phyloP scores from a whole-genome alignment of 1,140 invertebrate species.

The Ips typographus region DNA sequence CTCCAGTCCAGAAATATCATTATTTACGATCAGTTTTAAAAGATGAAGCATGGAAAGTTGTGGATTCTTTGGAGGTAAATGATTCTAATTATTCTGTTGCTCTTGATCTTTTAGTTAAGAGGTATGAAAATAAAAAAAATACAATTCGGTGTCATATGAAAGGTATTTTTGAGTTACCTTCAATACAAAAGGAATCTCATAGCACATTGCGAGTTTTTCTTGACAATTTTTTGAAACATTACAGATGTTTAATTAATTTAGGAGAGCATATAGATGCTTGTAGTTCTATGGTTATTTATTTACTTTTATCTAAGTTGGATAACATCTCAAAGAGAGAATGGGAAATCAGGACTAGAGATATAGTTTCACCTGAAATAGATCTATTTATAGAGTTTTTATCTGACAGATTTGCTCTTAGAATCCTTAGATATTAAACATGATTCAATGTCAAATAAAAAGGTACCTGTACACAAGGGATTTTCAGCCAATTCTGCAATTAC shows the following conservation, averaged over 20 bases:
- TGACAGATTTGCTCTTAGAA: slow-evolving; percentile 18
- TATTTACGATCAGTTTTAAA: too few species aligned
- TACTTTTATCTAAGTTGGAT: slow-evolving; percentile 24
- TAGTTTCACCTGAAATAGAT: slow-evolving; percentile 1
- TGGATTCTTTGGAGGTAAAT: too few species aligned
- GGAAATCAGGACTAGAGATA: slow-evolving; percentile 25
- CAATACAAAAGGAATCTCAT: slow-evolving; percentile 18
- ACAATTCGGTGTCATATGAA: slow-evolving; percentile 13
- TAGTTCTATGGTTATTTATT: slow-evolving; percentile 22
- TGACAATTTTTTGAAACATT: slow-evolving; percentile 17
- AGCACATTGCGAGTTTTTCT: slow-evolving; percentile 3
- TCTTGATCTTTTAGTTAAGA: slow-evolving; percentile 12
- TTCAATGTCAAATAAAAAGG: neutral
- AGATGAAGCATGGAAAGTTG: too few species aligned
- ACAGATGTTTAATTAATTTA: slow-evolving; percentile 13
- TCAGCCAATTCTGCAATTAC: neutral
- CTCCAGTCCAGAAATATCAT: too few species aligned
- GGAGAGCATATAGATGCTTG: slow-evolving; percentile 8
- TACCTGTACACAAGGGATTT: neutral
- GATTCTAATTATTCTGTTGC: neutral
- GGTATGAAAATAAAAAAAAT: slow-evolving; percentile 24
- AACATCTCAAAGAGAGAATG: slow-evolving; percentile 18
- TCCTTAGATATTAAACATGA: slow-evolving; percentile 8
- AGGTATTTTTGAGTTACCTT: slow-evolving; percentile 22
- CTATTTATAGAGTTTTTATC: slow-evolving; percentile 14